Evolutionary conservation across 2,113 vertebrate species (phyloP), one percentile per base, ranked within the genome.

Genomic region (Aepyceros melampus): DNA sequence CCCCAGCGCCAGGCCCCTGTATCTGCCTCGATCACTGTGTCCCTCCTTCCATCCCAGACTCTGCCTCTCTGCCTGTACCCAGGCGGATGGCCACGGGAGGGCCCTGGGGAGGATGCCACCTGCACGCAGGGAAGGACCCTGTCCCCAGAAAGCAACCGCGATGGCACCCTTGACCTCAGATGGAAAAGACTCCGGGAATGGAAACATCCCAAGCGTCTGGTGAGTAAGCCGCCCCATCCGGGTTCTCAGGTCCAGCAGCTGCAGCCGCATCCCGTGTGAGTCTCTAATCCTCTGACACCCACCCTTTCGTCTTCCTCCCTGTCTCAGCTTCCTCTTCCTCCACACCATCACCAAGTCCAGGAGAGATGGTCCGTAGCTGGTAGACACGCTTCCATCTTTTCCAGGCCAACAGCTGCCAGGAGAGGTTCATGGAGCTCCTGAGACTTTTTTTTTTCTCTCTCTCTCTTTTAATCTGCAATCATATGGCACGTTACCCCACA

Each of bases 261-360:
- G 2, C 2, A 16, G 31, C 23, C 11, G 1, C 0, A 0, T 8
- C 25, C 2, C 13, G 2, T 11, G 2, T 3, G 2, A 19, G 17
- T 9, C 4, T 19, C 19, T 9, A 23, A 31, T 3, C 25, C 31
- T 36, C 23, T 29, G 1, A 19, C 1, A 2, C 5, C 4, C 60
- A 33, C 2, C 2, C 3, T 3, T 10, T 71, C 3, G 3, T 31
- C 49, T 27, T 10, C 1, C 0, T 1, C 8, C 6, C 1, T 60
- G 29, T 31, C 6, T 2, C 29, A 7, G 19, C 49, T 21, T 27
- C 83, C 15, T 1, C 56, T 4, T 23, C 13, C 16, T 7, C 13
- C 36, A 79, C 11, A 49, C 31, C 29, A 13, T 25, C 47, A 3
- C 14, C 11, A 0, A 5, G 7, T 13, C 29, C 13, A 19, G 33